Base-by-base conservation (phyloP, 2,113 vertebrate species). In the Pungitius pungitius region DNA sequence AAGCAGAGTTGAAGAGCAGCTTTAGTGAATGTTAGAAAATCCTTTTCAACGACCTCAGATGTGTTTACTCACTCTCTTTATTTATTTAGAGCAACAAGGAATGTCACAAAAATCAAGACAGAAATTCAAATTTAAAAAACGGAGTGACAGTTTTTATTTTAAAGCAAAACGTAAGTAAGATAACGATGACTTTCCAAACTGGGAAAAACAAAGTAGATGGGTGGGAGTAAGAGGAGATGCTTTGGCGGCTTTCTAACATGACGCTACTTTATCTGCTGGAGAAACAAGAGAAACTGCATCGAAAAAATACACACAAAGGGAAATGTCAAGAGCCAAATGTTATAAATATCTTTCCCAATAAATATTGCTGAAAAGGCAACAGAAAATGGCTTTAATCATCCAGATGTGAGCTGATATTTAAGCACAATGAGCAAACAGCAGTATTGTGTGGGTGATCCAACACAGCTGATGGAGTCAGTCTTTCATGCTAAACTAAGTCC, bases 341-440 rank as follows among this genome's bases (percentile, higher is more conserved):
- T 17, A 83, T 45, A 60, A 81, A 77, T 17, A 42, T 52, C 14
- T 26, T 77, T 9, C 22, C 40, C 43, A 71, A 81, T 83, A 87
- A 85, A 85, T 87, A 89, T 78, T 83, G 79, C 75, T 78, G 45
- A 52, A 82, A 62, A 80, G 65, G 62, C 61, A 80, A 81, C 69
- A 55, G 14, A 82, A 85, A 81, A 82, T 51, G 33, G 6, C 58
- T 84, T 73, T 22, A 43, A 69, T 66, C 26, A 27, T 83, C 22
- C 58, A 63, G 14, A 73, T 56, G 6, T 24, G 20, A 77, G 74
- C 67, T 80, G 65, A 62, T 59, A 58, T 72, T 45, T 60, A 56
- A 33, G 17, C 33, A 1, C 49, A 24, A 24, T n/a, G 57, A 73
- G 35, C 33, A 61, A 27, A 47, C 43, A 47, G 43, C 45, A 11